Evolutionary conservation across 2,888 invertebrate species (phyloP).

Genomic region (Phortica magna): DNA sequence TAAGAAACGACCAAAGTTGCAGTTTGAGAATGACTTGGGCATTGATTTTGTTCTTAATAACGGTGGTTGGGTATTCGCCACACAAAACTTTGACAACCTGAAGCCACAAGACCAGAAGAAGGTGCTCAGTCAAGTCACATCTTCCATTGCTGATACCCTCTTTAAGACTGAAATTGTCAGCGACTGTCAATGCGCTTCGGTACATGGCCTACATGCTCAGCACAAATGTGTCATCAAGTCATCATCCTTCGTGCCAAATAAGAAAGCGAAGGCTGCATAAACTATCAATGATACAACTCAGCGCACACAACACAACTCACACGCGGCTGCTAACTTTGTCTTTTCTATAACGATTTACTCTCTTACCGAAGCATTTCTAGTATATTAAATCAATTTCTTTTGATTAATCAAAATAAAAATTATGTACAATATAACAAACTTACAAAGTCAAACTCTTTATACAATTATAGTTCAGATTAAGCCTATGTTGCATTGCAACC

Average conservation of each 20-base stretch:
- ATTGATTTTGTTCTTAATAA: constrained; percentile 81
- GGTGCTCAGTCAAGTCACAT: constrained; percentile 66
- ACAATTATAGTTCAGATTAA: too few species aligned
- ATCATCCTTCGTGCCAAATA: constrained; percentile 71
- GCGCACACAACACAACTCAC: too few species aligned
- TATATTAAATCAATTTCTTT: too few species aligned
- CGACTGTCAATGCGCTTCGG: constrained; percentile 70
- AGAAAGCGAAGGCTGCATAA: constrained; percentile 64
- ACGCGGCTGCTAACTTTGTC: too few species aligned
- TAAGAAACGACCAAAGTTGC: constrained; percentile 81
- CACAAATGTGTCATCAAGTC: constrained; percentile 72
- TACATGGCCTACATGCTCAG: constrained; percentile 71
- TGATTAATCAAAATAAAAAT: too few species aligned
- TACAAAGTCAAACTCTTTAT: too few species aligned
- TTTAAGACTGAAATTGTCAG: constrained; percentile 75
- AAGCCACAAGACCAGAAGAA: constrained; percentile 68
- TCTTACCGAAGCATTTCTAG: too few species aligned
- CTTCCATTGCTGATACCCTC: constrained; percentile 75
- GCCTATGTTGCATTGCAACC: too few species aligned
- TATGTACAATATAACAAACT: too few species aligned
- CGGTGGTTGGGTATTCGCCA: constrained; percentile 76
- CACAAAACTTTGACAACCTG: constrained; percentile 70
- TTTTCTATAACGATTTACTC: too few species aligned
- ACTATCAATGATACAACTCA: too few species aligned
- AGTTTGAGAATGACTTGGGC: constrained; percentile 82